Percentiles rank a stretch among this genome's conserved stretches.
Evolutionary conservation across 2,113 vertebrate species (phyloP).

Genomic region (Trinectes maculatus): DNA sequence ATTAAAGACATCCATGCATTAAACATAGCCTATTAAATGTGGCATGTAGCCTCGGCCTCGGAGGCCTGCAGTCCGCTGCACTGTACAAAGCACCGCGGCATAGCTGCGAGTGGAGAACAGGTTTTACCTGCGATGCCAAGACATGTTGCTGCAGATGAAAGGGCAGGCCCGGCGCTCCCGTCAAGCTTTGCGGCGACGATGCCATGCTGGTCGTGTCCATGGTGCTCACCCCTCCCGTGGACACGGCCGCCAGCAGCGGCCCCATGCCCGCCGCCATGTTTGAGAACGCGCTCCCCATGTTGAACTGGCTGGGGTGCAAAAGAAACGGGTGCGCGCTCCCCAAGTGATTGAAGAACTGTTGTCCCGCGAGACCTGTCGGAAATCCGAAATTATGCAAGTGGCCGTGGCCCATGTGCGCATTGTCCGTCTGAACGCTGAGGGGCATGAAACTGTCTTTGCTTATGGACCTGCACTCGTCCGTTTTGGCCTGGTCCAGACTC

Average conservation of each 20-base stretch:
- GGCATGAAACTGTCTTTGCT: conserved; percentile 90
- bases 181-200: conserved; percentile 88
- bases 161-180: conserved; percentile 87
- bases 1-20: background rate
- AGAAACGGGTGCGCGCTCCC: conserved; percentile 92
- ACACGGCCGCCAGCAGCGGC: conserved; percentile 92
- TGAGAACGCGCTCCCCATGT: conserved; percentile 95
- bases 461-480: conserved; percentile 86
- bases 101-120: conserved; percentile 29
- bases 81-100: background rate
- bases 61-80: background rate
- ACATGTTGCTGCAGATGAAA: conserved; percentile 98
- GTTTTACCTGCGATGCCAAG: conserved; percentile 94
- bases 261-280: conserved; percentile 96
- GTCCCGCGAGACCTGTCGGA: conserved; percentile 88
- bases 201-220: conserved; percentile 89
- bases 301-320: conserved; percentile 95
- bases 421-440: conserved; percentile 91
- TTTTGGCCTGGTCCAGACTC: conserved; percentile 83
- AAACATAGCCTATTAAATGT: conserved; percentile 9
- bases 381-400: conserved; percentile 93
- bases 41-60: background rate
- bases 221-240: conserved; percentile 87
- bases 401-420: conserved; percentile 86
- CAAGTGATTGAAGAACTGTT: conserved; percentile 94